These are phyloP conservation scores for Aplysina aerophoba DNA, from an alignment of 37 sponge, comb jelly and placozoan genomes.

Conservation along the genomic window DNA sequence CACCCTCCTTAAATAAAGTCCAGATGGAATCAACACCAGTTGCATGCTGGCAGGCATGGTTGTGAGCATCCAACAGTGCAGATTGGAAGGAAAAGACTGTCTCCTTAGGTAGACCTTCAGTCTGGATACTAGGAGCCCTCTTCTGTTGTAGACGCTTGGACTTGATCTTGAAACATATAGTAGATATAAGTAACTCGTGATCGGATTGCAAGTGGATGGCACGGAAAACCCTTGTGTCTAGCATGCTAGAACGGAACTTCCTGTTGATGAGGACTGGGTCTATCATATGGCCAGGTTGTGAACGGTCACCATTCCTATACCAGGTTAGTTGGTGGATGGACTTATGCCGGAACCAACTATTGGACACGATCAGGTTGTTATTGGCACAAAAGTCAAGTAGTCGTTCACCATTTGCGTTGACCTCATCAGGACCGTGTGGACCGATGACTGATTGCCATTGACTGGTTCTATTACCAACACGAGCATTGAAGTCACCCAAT, in stretches of 20 bases:
- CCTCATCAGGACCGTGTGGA: constrained; percentile 19
- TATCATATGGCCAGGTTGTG: constrained; percentile 8
- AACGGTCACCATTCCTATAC: constrained; percentile 33
- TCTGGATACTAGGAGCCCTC: constrained; percentile 19
- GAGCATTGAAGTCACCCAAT: constrained; percentile 31
- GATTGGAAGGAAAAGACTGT: constrained; percentile 13
- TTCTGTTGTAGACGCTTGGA: background rate
- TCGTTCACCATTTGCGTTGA: constrained; percentile 28
- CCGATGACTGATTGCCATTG: constrained; percentile 23
- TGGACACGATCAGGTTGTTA: constrained; percentile 12
- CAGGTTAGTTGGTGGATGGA: constrained; percentile 30
- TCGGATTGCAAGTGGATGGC: constrained; percentile 23
- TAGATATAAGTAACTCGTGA: constrained; percentile 24
- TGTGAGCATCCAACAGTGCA: constrained; percentile 6
- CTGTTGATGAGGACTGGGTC: constrained; percentile 19
- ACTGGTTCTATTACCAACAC: constrained; percentile 11
- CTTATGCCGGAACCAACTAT: constrained; percentile 30
- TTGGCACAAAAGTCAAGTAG: constrained; percentile 28
- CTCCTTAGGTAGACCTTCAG: constrained; percentile 23
- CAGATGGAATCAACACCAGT: constrained; percentile 32
- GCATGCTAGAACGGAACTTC: constrained; percentile 30
- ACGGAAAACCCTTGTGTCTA: constrained; percentile 24
- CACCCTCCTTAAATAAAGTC: constrained; percentile 13
- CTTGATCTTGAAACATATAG: constrained; percentile 27
- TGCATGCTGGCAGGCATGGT: background rate